phyloP scores from a whole-genome alignment of 2,888 invertebrate species.

The Andrena trimmerana region DNA sequence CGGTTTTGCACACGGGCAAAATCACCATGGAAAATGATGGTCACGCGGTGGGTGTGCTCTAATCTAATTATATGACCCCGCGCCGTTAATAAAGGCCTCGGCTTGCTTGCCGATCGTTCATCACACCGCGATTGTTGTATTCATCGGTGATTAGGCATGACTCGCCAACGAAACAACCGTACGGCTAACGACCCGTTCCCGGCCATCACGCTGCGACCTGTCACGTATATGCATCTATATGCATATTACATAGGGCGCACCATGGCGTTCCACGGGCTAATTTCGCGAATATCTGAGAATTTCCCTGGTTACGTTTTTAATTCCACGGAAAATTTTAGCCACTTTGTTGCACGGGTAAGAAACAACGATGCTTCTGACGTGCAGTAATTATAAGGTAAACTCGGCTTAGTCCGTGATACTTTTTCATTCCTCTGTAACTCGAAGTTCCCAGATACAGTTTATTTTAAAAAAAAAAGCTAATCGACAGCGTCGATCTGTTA shows the following conservation, averaged over 20 bases:
- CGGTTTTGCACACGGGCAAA: constrained; percentile 49
- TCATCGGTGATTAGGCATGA: constrained; percentile 78
- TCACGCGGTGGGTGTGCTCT: constrained; percentile 64
- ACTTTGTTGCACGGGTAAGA: no score
- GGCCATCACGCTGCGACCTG: constrained; percentile 64
- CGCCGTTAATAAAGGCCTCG: constrained; percentile 75
- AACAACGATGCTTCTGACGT: no score
- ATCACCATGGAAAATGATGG: constrained; percentile 70
- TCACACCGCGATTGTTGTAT: constrained; percentile 78
- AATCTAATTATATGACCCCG: constrained; percentile 75
- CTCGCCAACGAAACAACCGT: constrained; percentile 75
- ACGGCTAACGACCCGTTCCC: constrained; percentile 73
- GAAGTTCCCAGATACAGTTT: no score
- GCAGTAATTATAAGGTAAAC: no score
- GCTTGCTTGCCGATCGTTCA: constrained; percentile 76
- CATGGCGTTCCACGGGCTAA: constrained; percentile 51
- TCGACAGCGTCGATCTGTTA: no score
- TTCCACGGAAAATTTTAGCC: background rate
- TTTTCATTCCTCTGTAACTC: no score
- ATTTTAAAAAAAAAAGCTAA: no score
- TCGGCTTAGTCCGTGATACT: no score
- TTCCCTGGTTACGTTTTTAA: constrained; percentile 30
- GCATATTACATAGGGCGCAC: constrained; percentile 63
- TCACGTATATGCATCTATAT: constrained; percentile 67
- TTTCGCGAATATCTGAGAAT: constrained; percentile 46